Conservation (phyloP, 2,113 vertebrate genomes). For the Riparia riparia region DNA sequence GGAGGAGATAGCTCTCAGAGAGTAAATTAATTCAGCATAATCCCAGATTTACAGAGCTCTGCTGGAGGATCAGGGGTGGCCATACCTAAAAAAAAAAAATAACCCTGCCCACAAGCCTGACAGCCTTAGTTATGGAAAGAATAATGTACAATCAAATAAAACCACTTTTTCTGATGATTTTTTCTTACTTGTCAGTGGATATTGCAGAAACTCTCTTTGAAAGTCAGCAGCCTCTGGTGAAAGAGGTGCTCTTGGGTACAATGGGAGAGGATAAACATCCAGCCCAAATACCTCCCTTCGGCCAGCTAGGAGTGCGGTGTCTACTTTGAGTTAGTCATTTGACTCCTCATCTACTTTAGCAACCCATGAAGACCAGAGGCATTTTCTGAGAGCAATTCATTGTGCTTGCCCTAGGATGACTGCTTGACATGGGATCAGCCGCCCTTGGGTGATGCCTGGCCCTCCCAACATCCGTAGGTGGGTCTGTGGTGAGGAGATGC, state of each 20-base stretch:
- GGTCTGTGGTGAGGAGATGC: not conserved
- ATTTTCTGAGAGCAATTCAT: not conserved
- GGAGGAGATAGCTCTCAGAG: not conserved
- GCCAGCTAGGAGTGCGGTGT: not conserved
- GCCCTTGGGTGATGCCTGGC: not conserved
- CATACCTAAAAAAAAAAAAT: not conserved
- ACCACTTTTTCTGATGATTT: not conserved
- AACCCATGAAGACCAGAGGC: not conserved
- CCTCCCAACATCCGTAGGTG: not conserved
- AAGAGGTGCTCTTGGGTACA: not conserved
- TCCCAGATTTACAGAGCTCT: not conserved
- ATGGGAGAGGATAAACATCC: not conserved
- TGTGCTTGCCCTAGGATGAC: not conserved
- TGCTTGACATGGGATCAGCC: not conserved
- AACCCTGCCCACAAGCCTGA: not conserved
- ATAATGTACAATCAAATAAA: not conserved
- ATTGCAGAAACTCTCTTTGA: not conserved
- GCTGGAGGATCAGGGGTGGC: not conserved
- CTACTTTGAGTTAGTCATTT: constrained; percentile 41
- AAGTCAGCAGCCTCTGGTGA: not conserved
- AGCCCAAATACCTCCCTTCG: not conserved
- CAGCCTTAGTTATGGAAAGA: not conserved
- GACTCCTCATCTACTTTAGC: constrained; percentile 15
- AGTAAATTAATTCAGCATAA: not conserved
- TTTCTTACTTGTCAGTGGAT: not conserved